Evolutionary conservation across 2,797 vertebrate species (phyloP).

Genomic region (Acrossocheilus fasciatus): DNA sequence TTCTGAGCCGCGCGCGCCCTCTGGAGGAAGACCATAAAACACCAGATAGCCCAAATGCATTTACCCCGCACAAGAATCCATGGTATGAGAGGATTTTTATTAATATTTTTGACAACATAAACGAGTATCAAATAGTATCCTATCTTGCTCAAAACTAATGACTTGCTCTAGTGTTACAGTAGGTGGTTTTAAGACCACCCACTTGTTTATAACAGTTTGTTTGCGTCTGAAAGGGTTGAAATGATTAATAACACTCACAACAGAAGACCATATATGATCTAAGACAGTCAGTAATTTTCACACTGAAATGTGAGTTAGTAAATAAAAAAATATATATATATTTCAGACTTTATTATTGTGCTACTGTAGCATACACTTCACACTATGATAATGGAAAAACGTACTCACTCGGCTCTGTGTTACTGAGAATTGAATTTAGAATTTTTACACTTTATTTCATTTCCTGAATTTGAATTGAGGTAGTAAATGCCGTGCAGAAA

Average conservation of each 20-base stretch:
- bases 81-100: background rate
- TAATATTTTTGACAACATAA: background rate
- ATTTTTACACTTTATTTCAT: background rate
- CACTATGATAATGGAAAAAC: background rate
- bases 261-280: background rate
- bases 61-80: background rate
- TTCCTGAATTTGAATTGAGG: background rate
- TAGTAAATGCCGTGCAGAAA: background rate
- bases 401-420: background rate
- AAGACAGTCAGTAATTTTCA: background rate
- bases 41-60: background rate
- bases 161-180: conserved; percentile 1
- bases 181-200: conserved; percentile 1
- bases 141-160: background rate
- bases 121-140: background rate
- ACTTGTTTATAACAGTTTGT: background rate
- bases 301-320: background rate
- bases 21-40: background rate
- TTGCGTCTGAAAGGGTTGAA: background rate
- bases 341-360: background rate
- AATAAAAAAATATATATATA: too few species aligned
- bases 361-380: background rate
- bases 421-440: background rate
- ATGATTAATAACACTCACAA: background rate
- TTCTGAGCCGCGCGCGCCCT: background rate